Evolutionary conservation across 2,113 vertebrate species (phyloP).

Genomic region (Phoenicopterus ruber): DNA sequence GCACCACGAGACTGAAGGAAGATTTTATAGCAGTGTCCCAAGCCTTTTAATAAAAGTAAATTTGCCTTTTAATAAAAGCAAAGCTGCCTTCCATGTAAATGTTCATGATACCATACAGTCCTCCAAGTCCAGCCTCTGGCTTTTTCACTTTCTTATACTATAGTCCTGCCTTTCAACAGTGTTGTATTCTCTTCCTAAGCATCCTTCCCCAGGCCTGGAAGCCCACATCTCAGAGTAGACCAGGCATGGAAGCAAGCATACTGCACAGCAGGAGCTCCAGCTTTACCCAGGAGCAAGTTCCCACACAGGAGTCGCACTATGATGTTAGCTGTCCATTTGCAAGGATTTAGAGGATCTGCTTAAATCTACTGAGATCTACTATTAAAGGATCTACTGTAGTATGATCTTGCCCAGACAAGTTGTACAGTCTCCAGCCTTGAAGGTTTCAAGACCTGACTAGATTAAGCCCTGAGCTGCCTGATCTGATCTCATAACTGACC

Average conservation of each 20-base stretch:
- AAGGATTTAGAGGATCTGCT: not conserved
- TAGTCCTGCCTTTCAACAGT: not conserved
- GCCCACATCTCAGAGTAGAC: not conserved
- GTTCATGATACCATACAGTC: not conserved
- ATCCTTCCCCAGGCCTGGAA: not conserved
- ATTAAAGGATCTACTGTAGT: not conserved
- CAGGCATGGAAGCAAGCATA: not conserved
- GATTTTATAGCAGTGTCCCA: not conserved
- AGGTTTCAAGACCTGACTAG: not conserved
- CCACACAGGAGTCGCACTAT: not conserved
- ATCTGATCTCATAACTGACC: not conserved
- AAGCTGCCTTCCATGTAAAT: not conserved
- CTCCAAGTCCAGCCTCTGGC: not conserved
- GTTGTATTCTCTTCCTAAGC: not conserved
- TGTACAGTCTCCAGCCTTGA: not conserved
- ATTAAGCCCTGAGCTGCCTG: not conserved
- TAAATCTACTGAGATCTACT: not conserved
- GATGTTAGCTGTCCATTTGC: not conserved
- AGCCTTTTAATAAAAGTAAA: not conserved
- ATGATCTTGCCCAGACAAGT: not conserved
- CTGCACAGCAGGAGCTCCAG: not conserved
- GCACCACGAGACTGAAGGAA: not conserved
- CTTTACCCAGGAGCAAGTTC: not conserved
- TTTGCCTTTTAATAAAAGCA: not conserved
- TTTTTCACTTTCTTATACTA: not conserved